Evolutionary conservation across 1,140 invertebrate species (phyloP).

Genomic region (Ostrea edulis): DNA sequence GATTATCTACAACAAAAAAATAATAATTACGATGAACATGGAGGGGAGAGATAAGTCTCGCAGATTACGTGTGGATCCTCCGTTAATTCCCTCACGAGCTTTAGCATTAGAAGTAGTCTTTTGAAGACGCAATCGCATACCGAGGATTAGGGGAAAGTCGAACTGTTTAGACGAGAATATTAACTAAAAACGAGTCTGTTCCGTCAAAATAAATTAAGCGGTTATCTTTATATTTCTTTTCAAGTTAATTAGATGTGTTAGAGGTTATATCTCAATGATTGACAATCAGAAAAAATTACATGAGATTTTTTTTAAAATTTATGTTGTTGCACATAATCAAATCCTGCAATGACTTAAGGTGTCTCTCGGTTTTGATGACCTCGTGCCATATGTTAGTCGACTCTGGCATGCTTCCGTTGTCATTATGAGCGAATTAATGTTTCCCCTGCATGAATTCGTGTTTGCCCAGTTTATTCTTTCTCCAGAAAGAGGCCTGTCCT

Average conservation of each 20-base stretch:
- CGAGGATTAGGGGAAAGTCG: not conserved
- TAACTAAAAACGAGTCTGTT: not conserved
- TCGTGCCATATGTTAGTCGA: not conserved
- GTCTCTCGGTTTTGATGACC: not conserved
- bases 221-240: conserved; percentile 36
- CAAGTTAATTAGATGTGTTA: conserved; percentile 32
- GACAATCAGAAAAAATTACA: not conserved
- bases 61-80: not conserved
- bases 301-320: not conserved
- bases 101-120: not conserved
- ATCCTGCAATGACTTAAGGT: not conserved
- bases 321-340: not conserved
- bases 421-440: conserved; percentile 10
- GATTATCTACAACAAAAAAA: not conserved
- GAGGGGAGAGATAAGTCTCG: not conserved
- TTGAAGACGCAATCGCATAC: not conserved
- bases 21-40: not conserved
- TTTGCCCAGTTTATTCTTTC: not conserved
- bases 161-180: not conserved
- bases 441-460: not conserved
- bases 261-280: not conserved
- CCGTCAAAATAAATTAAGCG: not conserved
- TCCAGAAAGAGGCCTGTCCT: not conserved
- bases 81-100: not conserved
- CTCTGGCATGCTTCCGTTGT: not conserved